These are phyloP conservation scores for Spinus olivaceus DNA, from an alignment of 2,797 vertebrate genomes.

Conservation along the genomic window DNA sequence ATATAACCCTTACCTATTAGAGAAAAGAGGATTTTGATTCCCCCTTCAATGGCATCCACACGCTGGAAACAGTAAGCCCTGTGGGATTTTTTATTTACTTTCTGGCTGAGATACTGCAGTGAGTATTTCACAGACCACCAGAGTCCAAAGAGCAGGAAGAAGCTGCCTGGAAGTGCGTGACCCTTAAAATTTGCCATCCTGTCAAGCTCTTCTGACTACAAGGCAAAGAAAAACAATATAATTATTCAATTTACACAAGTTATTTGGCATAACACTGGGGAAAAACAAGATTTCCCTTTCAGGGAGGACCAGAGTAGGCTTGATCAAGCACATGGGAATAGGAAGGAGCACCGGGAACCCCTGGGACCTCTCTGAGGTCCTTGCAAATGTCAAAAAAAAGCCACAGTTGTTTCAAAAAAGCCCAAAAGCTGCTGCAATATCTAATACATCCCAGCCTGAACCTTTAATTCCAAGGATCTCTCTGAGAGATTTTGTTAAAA, in stretches of 20 bases:
- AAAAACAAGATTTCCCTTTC: not conserved
- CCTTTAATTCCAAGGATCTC: not conserved
- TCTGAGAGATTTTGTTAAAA: not conserved
- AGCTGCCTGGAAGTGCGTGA: conserved; percentile 90
- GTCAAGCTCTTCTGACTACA: not conserved
- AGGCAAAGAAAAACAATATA: not conserved
- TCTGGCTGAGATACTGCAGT: conserved; percentile 76
- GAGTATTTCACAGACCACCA: conserved; percentile 87
- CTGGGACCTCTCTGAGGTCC: not conserved
- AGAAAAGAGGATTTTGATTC: conserved; percentile 76
- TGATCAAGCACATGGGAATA: not conserved
- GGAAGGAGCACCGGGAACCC: not conserved
- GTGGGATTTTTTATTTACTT: conserved; percentile 53
- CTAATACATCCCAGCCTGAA: not conserved
- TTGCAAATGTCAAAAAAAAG: not conserved
- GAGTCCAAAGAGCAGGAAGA: conserved; percentile 88
- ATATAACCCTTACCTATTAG: conserved; percentile 77
- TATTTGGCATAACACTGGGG: not conserved
- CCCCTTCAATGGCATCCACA: conserved; percentile 84
- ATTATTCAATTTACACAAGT: not conserved
- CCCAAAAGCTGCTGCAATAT: not conserved
- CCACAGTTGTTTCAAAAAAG: not conserved
- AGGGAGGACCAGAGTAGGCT: not conserved
- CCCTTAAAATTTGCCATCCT: conserved; percentile 96
- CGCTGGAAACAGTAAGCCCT: conserved; percentile 63